Evolutionary conservation across 1,140 invertebrate species (phyloP).

Genomic region (Pristionchus pacificus): DNA sequence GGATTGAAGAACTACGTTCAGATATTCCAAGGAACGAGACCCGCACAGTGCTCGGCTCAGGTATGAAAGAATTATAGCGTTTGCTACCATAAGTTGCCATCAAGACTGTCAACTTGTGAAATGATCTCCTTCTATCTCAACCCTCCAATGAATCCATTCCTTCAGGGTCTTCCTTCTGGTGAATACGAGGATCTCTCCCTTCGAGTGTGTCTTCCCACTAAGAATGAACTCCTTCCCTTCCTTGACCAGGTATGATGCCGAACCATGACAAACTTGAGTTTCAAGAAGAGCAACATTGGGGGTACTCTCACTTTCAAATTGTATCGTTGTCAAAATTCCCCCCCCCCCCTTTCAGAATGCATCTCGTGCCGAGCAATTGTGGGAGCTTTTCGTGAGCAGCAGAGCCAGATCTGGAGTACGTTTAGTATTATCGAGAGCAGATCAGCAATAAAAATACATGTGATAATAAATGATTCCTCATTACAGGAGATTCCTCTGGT

Average conservation of each 20-base stretch:
- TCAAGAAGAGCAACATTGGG: too few relatives aligned
- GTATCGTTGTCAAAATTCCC: not conserved
- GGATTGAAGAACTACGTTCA: slow-evolving; percentile 56
- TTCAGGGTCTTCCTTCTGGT: slow-evolving; percentile 43
- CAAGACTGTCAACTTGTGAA: too few relatives aligned
- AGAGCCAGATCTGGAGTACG: slow-evolving; percentile 56
- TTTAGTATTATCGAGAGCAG: too few relatives aligned
- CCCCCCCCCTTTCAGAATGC: slow-evolving; percentile 42
- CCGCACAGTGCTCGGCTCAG: slow-evolving; percentile 49
- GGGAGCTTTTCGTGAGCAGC: slow-evolving; percentile 55
- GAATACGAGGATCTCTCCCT: slow-evolving; percentile 54
- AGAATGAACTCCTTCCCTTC: slow-evolving; percentile 53
- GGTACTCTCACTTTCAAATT: too few relatives aligned
- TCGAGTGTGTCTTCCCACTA: slow-evolving; percentile 51
- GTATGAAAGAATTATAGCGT: too few relatives aligned
- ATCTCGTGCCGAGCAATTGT: slow-evolving; percentile 51
- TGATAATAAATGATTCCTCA: not conserved
- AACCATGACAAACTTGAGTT: too few relatives aligned
- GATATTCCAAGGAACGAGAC: slow-evolving; percentile 49
- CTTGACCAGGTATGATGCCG: slow-evolving; percentile 46
- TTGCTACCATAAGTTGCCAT: too few relatives aligned
- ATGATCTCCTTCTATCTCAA: too few relatives aligned
- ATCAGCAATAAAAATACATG: too few relatives aligned
- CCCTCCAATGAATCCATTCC: not conserved
- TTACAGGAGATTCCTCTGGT: slow-evolving; percentile 48